Percentiles rank a stretch among this genome's conserved stretches.
These are phyloP conservation scores for Scaptomyza parva DNA, from an alignment of 2,888 invertebrate genomes.

Conservation along the genomic window DNA sequence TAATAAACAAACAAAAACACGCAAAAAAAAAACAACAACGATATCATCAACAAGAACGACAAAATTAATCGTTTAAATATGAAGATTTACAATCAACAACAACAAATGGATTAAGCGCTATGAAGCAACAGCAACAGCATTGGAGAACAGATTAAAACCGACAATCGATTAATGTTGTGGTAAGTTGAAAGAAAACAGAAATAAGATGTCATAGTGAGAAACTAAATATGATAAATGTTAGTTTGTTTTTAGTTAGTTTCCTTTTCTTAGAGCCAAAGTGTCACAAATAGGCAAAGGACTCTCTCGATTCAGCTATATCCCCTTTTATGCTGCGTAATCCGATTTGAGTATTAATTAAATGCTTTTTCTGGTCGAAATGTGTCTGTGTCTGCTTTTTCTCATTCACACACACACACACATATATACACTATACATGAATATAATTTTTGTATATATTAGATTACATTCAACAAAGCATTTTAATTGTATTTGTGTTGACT, in stretches of 20 bases:
- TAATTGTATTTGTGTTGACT: conserved; percentile 72
- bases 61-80: conserved; percentile 2
- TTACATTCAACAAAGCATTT: conserved; percentile 71
- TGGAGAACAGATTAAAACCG: conserved; percentile 20
- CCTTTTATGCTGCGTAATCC: conserved; percentile 63
- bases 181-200: conserved; percentile 28
- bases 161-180: conserved; percentile 36
- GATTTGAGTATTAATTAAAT: conserved; percentile 73
- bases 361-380: conserved; percentile 27
- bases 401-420: conserved; percentile 5
- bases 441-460: conserved; percentile 59
- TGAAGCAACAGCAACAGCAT: conserved; percentile 33
- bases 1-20: background rate
- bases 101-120: conserved; percentile 27
- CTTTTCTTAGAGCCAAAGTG: background rate
- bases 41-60: conserved; percentile 9
- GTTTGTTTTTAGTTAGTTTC: too few relatives aligned
- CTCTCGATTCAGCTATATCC: conserved; percentile 40
- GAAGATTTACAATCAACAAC: conserved; percentile 9
- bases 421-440: conserved; percentile 1
- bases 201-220: background rate
- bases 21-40: conserved; percentile 10
- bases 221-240: too few relatives aligned
- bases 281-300: background rate
- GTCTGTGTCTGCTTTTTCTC: conserved; percentile 18